A percentile compares a stretch with the other conserved stretches of the same genome.
Evolutionary conservation across 30 jellyfish, hydroid and myxozoan genomes (phyloP).

Genomic region (Cassiopea xamachana): DNA sequence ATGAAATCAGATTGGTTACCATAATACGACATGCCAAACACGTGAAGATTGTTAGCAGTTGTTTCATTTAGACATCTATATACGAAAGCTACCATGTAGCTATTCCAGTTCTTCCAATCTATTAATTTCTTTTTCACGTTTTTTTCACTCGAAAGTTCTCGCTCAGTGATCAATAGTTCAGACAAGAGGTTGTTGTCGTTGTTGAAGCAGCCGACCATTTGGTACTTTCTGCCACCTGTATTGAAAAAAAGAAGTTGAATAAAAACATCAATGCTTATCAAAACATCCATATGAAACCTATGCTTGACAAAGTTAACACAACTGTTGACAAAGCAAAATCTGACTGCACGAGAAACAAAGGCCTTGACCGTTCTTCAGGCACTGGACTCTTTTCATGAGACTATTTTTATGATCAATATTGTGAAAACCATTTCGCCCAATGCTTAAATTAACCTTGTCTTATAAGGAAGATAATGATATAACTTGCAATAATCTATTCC

Average conservation of each 20-base stretch:
- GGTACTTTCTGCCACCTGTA: constrained; percentile 27
- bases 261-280: no score
- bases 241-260: not conserved
- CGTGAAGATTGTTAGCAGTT: not conserved
- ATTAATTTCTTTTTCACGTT: constrained; percentile 27
- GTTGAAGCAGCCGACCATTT: constrained; percentile 36
- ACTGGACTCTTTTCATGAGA: no score
- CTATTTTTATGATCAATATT: no score
- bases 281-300: no score
- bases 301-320: no score
- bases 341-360: no score
- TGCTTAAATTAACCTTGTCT: no score
- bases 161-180: constrained; percentile 36
- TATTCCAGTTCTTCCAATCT: constrained; percentile 54
- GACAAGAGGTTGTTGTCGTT: constrained; percentile 3
- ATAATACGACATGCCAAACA: constrained; percentile 49
- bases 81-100: constrained; percentile 9
- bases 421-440: no score
- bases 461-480: no score
- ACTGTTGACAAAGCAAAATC: no score
- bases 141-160: constrained; percentile 34
- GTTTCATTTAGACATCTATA: constrained; percentile 54
- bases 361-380: no score
- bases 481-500: no score
- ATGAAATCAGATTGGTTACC: constrained; percentile 1